Conservation (phyloP, 2,797 vertebrate genomes). For the Bufotes viridis region DNA sequence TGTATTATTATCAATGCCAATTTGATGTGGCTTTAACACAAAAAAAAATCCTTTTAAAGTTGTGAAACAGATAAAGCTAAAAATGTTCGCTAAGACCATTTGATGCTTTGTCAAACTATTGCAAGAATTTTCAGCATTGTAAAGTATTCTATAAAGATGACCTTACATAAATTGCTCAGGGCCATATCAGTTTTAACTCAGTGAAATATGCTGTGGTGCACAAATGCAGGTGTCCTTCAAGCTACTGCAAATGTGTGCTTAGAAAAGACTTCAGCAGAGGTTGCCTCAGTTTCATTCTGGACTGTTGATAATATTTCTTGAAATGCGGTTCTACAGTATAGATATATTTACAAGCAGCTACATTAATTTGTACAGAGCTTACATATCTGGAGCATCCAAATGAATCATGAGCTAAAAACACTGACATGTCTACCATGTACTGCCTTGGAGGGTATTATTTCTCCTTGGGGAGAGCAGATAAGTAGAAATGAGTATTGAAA, state of each 20-base stretch:
- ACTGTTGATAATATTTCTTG: background rate
- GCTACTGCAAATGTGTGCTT: slow-evolving; percentile 1
- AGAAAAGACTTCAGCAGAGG: background rate
- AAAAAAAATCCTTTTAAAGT: background rate
- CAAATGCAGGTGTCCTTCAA: slow-evolving; percentile 39
- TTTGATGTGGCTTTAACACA: background rate
- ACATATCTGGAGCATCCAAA: background rate
- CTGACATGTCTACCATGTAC: background rate
- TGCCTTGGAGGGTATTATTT: too few relatives aligned
- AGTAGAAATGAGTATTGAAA: too few relatives aligned
- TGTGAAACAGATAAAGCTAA: background rate
- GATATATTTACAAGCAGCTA: background rate
- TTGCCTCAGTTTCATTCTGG: background rate
- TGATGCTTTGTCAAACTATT: slow-evolving; percentile 22
- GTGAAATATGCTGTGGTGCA: slow-evolving; percentile 7
- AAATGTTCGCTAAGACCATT: background rate
- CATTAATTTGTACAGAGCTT: background rate
- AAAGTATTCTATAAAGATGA: slow-evolving; percentile 13
- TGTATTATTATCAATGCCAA: background rate
- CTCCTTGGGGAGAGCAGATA: too few relatives aligned
- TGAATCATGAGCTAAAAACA: background rate
- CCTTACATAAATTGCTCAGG: slow-evolving; percentile 31
- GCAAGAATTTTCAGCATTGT: slow-evolving; percentile 34
- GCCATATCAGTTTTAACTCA: slow-evolving; percentile 24
- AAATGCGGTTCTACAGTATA: background rate